Evolutionary conservation across 1,140 invertebrate species (phyloP), one percentile per base, ranked within the genome.

Genomic region (Formica selysi): DNA sequence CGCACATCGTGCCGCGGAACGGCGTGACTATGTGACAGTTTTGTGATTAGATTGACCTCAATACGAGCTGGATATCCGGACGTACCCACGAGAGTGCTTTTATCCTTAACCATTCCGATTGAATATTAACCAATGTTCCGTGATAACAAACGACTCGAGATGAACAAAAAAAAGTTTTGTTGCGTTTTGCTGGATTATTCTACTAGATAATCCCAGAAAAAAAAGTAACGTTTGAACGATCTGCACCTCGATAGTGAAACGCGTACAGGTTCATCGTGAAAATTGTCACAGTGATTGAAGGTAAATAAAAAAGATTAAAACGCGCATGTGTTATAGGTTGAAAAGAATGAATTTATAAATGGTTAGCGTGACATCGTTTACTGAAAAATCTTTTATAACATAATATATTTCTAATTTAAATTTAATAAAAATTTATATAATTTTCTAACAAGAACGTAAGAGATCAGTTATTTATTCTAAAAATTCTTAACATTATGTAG

Each of bases 21-120:
- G 84, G 51, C 79, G 85, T 87, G 89, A 84, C 87, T 89, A 84
- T 89, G 88, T 87, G 88, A 90, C 89, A 90, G 89, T 90, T 90
- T 90, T 90, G 88, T 90, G 89, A 90, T 90, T 89, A 89, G 89
- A 90, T 90, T 90, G 89, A 90, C 89, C 89, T 90, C 89, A 87
- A 90, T 90, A 89, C 85, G 76, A 54, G 26, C 76, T 89, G 88
- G 62, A 89, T 86, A 89, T 89, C 88, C 88, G 88, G 67, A 85
- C 38, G 57, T 85, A 86, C 57, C 62, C 57, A 38, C 44, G 36
- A 68, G 78, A 51, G 64, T 74, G 57, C 65, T 74, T 62, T 76
- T 76, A 74, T 81, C 74, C 48, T 78, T 76, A 78, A 61, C 61
- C 59, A 54, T 89, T 76, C 68, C 41, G 64, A 70, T 71, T 38